Evolutionary conservation across 2,113 vertebrate genomes (phyloP), one percentile per base, ranked within the genome.

Genomic region (Plestiodon gilberti): DNA sequence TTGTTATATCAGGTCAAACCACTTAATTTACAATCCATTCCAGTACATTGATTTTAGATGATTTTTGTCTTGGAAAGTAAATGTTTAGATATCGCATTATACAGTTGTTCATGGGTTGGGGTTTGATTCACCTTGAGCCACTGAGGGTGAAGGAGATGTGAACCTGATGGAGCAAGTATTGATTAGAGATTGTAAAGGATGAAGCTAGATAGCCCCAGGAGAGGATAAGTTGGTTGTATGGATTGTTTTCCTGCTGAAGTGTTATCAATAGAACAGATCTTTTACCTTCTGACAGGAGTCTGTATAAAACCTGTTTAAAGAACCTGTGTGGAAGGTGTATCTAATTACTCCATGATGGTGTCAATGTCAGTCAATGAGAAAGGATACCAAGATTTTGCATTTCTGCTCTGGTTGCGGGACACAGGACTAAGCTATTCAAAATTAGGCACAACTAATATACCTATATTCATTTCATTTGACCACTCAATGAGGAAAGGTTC

Each of bases 81-180:
- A 86, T 75, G 23, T 81, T 81, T 74, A 74, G 71, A 75, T 84
- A 62, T 64, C 38, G 30, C n/a, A 48, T 79, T 81, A 79, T 74
- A 71, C 52, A 55, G 69, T 74, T 81, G 71, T 86, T 62, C 40
- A 64, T 81, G 40, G 57, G 69, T 71, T 28, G n/a, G 23, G 30
- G 15, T 18, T 74, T 86, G 38, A 52, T 81, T 86, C 85, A 86
- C 85, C 85, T 86, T 86, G 78, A 86, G 71, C 57, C 71, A 48
- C 7, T 64, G 38, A 14, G 70, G 40, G 69, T 86, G 83, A 84
- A 84, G 73, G 43, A 77, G 83, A 65, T 28, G 61, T 55, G 69
- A 86, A 86, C 40, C 35, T 86, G 77, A 57, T 35, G 73, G 48
- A 81, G 55, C 40, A 86, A 62, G 15, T 86, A 86, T 81, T 86